Conservation (phyloP, 2,113 vertebrate species). For the Protomyctophum bolini region DNA sequence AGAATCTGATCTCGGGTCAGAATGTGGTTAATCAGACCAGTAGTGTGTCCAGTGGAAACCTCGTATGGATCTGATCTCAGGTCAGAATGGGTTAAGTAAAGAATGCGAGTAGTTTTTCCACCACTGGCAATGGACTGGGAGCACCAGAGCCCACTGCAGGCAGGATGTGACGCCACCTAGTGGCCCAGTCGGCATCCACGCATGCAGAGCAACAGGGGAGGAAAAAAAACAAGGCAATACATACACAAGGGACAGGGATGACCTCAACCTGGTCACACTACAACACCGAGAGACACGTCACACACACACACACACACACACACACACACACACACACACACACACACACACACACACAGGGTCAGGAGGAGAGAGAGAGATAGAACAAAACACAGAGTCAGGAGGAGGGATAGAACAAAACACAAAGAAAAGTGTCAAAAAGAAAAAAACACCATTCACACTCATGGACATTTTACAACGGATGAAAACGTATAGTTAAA, state of each 20-base stretch:
- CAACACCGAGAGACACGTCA: slow-evolving; percentile 76
- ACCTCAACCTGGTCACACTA: slow-evolving; percentile 98
- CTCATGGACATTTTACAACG: slow-evolving; percentile 26
- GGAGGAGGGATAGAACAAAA: slow-evolving; percentile 51
- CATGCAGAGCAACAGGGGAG: slow-evolving; percentile 61
- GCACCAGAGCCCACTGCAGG: slow-evolving; percentile 56
- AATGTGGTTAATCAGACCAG: too few relatives aligned
- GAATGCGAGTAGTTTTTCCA: neutral
- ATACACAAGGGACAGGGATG: slow-evolving; percentile 97
- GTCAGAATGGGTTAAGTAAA: slow-evolving; percentile 20
- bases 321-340: too few relatives aligned
- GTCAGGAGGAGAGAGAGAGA: slow-evolving; percentile 66
- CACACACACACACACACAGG: slow-evolving; percentile 26
- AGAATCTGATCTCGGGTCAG: too few relatives aligned
- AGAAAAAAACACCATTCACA: slow-evolving; percentile 29
- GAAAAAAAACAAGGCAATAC: slow-evolving; percentile 80
- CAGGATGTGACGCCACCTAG: slow-evolving; percentile 44
- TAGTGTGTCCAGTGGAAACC: too few relatives aligned
- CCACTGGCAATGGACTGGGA: slow-evolving; percentile 49
- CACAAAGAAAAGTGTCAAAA: slow-evolving; percentile 7
- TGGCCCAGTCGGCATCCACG: slow-evolving; percentile 65
- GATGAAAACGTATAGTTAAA: slow-evolving; percentile 7
- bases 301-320: too few relatives aligned
- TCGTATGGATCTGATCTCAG: too few relatives aligned
- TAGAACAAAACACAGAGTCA: slow-evolving; percentile 69